phyloP scores from a whole-genome alignment of 2,888 invertebrate species.

The Phanerotoma sp. region DNA sequence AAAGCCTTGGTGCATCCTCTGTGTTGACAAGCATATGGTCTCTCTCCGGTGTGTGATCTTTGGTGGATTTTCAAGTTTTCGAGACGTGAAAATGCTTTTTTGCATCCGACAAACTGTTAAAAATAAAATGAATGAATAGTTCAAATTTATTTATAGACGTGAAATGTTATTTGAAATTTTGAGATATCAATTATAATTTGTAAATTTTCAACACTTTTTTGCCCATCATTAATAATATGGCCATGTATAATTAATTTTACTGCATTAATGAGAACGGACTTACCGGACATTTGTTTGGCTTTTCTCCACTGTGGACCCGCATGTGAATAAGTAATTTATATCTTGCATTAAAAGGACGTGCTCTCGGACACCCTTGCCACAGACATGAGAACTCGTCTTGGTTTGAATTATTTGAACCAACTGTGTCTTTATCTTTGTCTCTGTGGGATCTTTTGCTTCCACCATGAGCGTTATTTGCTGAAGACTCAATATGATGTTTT shows the following conservation, averaged over 20 bases:
- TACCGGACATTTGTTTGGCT: constrained; percentile 97
- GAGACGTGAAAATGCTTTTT: constrained; percentile 92
- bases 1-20: constrained; percentile 93
- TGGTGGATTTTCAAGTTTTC: constrained; percentile 99
- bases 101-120: constrained; percentile 87
- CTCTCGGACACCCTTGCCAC: constrained; percentile 90
- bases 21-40: constrained; percentile 94
- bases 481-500: constrained; percentile 78
- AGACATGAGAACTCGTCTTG: constrained; percentile 85
- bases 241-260: too few relatives aligned
- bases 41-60: constrained; percentile 92
- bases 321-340: constrained; percentile 97
- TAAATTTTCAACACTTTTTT: not conserved
- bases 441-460: constrained; percentile 42
- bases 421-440: constrained; percentile 39
- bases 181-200: not conserved
- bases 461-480: constrained; percentile 45
- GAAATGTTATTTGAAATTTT: too few relatives aligned
- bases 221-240: too few relatives aligned
- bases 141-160: not conserved
- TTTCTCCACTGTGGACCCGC: constrained; percentile 97
- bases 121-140: not conserved
- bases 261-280: too few relatives aligned
- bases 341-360: constrained; percentile 93
- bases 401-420: constrained; percentile 17